Evolutionary conservation across 2,797 vertebrate species (phyloP), one percentile per base, ranked within the genome.

Genomic region (Smutsia gigantea): DNA sequence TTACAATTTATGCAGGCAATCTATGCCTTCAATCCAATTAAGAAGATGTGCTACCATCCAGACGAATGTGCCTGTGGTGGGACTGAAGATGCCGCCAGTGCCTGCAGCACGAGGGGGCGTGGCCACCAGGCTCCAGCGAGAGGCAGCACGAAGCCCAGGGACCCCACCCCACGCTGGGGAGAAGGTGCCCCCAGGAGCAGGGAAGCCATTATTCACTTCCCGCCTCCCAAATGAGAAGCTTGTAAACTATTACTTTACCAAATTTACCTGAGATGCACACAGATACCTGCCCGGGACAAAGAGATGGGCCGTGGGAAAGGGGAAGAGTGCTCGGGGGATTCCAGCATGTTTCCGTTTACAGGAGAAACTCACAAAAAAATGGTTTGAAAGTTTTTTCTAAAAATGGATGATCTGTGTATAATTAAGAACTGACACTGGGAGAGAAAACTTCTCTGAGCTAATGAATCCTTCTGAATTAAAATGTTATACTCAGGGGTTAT

Each of bases 1-100:
- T 98, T 99, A 98, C 98, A 99, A 99, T 99, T 98, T 99, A 99
- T 98, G 98, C 98, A 98, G 98, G 99, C 99, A 98, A 99, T 99
- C 99, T 46, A 11, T 46, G 46, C 46, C 10, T 2, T 99, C 99
- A 98, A 99, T 99, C 99, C 99, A 99, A 99, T 99, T 99, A 99
- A 99, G 98, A 97, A 98, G 98, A 98, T 98, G 96, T 82, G 98
- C 98, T 98, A 98, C 98, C 98, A 97, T 96, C 97, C 97, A 98
- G 97, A 97, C 97, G 97, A 96, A 98, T 90, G 94, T 95, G 96
- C 97, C 98, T 98, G 98, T 98, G 96, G 63, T 79, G 74, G 89
- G 96, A 95, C 97, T 96, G 96, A 98, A 97, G 97, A 96, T 42
- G 66, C 90, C 87, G 97, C 97, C 94, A 74, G 95, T 79, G 93